phyloP scores from a whole-genome alignment of 1,140 invertebrate species.

The Leptinotarsa undecemlineata region DNA sequence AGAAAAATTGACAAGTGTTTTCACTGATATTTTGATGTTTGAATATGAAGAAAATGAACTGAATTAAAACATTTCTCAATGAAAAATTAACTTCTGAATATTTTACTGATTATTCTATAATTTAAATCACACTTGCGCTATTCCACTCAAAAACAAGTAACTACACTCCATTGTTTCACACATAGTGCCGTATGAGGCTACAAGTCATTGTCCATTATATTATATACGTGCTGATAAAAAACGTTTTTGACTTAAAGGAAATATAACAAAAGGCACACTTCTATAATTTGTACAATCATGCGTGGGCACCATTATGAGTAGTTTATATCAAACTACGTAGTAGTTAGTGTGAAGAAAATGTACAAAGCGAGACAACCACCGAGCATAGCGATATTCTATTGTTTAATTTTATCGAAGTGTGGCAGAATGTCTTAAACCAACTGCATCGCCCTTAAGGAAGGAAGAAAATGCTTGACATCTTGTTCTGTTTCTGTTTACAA shows the following conservation, averaged over 20 bases:
- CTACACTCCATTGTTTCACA: too few species aligned
- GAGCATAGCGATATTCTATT: conserved; percentile 50
- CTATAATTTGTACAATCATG: not conserved
- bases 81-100: too few species aligned
- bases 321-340: conserved; percentile 45
- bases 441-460: conserved; percentile 34
- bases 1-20: too few species aligned
- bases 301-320: conserved; percentile 35
- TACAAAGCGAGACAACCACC: conserved; percentile 50
- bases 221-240: too few species aligned
- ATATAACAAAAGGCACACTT: not conserved
- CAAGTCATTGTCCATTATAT: conserved; percentile 1
- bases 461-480: conserved; percentile 26
- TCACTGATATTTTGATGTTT: too few species aligned
- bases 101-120: too few species aligned
- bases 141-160: too few species aligned
- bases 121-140: too few species aligned
- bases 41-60: too few species aligned
- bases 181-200: not conserved
- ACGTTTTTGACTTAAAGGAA: not conserved
- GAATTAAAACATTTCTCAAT: too few species aligned
- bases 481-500: not conserved
- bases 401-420: conserved; percentile 53
- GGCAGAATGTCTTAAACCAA: conserved; percentile 44
- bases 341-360: conserved; percentile 44